phyloP scores from a whole-genome alignment of 2,113 vertebrate genomes.

The Phrynosoma platyrhinos region DNA sequence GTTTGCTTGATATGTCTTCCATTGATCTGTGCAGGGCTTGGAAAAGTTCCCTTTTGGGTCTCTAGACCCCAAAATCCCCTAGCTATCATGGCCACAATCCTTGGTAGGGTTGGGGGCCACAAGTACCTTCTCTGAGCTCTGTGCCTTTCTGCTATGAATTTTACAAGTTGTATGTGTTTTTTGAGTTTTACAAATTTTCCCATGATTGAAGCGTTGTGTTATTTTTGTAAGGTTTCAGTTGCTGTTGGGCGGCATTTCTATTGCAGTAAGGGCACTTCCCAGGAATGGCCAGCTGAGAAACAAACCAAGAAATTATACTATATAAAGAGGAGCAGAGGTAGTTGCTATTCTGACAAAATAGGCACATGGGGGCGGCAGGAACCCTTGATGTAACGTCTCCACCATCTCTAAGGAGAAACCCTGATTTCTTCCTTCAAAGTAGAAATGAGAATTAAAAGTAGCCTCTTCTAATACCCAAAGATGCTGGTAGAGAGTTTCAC shows the following conservation, averaged over 20 bases:
- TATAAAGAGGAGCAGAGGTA: background rate
- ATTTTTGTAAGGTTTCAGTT: background rate
- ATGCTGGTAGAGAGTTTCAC: background rate
- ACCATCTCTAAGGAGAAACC: background rate
- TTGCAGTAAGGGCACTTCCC: background rate
- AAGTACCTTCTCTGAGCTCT: too few species aligned
- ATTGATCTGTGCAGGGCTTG: background rate
- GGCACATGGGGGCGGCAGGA: background rate
- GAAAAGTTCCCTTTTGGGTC: background rate
- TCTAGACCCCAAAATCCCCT: too few species aligned
- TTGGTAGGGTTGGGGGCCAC: too few species aligned
- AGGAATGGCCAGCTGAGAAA: background rate
- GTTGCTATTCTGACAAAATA: background rate
- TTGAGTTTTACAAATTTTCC: background rate
- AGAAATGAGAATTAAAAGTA: background rate
- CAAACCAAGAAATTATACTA: background rate
- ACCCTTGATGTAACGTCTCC: background rate
- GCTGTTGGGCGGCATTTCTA: background rate
- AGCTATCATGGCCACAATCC: too few species aligned
- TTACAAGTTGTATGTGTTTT: too few species aligned
- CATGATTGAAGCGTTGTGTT: background rate
- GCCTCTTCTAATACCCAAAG: background rate
- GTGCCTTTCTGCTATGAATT: background rate
- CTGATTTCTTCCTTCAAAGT: background rate
- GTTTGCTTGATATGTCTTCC: background rate